Evolutionary conservation across 2,888 invertebrate genomes (phyloP), one percentile per base, ranked within the genome.

Genomic region (Meganola albula): DNA sequence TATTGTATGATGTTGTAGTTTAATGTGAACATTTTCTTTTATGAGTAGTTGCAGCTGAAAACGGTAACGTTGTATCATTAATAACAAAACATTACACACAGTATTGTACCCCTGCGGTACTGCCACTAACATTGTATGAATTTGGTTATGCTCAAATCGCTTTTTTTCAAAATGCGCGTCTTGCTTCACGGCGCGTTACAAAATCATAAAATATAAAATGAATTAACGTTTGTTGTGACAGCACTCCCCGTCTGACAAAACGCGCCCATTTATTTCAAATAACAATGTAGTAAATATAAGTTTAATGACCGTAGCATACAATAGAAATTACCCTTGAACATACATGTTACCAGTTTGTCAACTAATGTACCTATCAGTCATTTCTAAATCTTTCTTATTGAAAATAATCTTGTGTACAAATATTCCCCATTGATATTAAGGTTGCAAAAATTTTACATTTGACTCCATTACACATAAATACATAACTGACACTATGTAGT

Each of bases 181-280:
- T 67, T 59, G 58, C 75, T 76, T 83, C 80, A 84, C 72, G 84
- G 72, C 49, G 58, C 64, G 63, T 84, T 83, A 83, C 68, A 56
- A 63, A 68, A 72, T 72, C 79, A 71, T 82, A 79, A 82, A 82
- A 69, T n/a, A n/a, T 74, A 67, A 74, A 79, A 76, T 76, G 67
- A 77, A 74, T 75, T 78, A 79, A 79, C 75, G 77, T 78, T 75
- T 84, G 80, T 84, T 84, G 76, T 84, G 84, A 82, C 84, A 80
- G 72, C 60, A 71, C 68, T 71, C 71, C 73, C 77, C 75, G 75
- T 78, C 74, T 82, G 72, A 79, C 80, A 76, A 73, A 79, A 79
- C 66, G 67, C 63, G 60, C 53, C 67, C 77, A 82, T 83, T 79
- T 77, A 76, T 78, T 74, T 68, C 63, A 60, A 50, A 78, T 76